phyloP scores from a whole-genome alignment of 2,888 invertebrate genomes.

The Pegoplata infirma region DNA sequence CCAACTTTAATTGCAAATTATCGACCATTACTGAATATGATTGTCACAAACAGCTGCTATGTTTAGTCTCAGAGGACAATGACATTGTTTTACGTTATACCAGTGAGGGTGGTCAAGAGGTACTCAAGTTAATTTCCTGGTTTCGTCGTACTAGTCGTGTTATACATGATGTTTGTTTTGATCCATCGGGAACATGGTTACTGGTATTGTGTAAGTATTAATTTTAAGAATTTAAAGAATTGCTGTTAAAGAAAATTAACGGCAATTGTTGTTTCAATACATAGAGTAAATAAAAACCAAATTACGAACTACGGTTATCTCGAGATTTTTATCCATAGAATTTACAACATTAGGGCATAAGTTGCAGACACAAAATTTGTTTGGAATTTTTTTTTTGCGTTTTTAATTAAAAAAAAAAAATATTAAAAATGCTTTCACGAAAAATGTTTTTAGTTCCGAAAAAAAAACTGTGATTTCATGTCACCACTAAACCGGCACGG shows the following conservation, averaged over 20 bases:
- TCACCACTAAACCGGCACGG: no score
- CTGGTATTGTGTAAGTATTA: constrained; percentile 77
- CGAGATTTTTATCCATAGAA: no score
- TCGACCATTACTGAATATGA: constrained; percentile 75
- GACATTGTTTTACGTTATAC: constrained; percentile 77
- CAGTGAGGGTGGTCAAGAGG: constrained; percentile 72
- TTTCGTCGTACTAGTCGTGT: constrained; percentile 75
- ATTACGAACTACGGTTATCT: no score
- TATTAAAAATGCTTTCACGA: no score
- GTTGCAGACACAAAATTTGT: no score
- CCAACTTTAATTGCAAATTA: constrained; percentile 76
- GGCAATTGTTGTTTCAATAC: not conserved
- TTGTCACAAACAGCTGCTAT: constrained; percentile 75
- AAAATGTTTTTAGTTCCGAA: no score
- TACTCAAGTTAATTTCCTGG: constrained; percentile 77
- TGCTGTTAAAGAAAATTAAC: not conserved
- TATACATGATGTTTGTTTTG: constrained; percentile 88
- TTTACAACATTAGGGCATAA: no score
- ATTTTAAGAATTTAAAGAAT: not conserved
- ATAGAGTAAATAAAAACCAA: no score
- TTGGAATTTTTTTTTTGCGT: no score
- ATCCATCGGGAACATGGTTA: constrained; percentile 84
- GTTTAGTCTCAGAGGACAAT: constrained; percentile 76
- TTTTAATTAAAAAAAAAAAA: no score
- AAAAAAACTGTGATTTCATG: no score